Conservation (phyloP, 2,888 invertebrate species). For the Andricus quercusramuli region DNA sequence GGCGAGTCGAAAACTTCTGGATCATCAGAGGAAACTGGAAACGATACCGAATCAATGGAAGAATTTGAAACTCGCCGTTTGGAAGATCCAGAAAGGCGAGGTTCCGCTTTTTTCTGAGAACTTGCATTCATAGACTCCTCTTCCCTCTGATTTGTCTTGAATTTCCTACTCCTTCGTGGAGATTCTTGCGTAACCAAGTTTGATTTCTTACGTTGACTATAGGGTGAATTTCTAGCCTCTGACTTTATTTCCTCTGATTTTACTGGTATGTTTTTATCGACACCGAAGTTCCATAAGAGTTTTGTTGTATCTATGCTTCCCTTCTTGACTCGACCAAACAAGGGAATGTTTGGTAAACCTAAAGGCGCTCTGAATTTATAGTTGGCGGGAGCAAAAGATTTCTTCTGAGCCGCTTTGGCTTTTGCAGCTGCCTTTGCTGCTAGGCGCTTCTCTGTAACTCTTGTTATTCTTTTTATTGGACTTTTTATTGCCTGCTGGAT, state of each 20-base stretch:
- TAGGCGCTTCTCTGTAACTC: constrained; percentile 70
- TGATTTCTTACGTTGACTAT: neutral
- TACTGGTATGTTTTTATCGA: neutral
- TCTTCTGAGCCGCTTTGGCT: constrained; percentile 5
- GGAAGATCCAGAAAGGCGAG: neutral
- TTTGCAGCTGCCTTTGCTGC: constrained; percentile 55
- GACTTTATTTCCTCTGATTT: neutral
- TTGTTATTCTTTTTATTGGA: constrained; percentile 62
- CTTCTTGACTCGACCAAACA: constrained; percentile 59
- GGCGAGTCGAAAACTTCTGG: constrained; percentile 1
- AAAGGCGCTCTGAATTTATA: constrained; percentile 15
- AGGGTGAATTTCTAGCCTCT: too few species aligned
- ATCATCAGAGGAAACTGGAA: neutral
- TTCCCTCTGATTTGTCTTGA: neutral
- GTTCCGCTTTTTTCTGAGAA: neutral
- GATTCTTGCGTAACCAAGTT: neutral
- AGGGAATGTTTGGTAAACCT: constrained; percentile 55
- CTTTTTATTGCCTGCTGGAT: neutral
- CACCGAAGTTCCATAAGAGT: neutral
- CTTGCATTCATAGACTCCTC: neutral
- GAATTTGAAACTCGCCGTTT: neutral
- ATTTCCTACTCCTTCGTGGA: neutral
- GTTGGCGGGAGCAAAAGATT: constrained; percentile 33
- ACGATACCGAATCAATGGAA: neutral
- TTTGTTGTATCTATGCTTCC: neutral